These are phyloP conservation scores for Drosophila borealis DNA, from an alignment of 2,888 invertebrate genomes.

Conservation along the genomic window DNA sequence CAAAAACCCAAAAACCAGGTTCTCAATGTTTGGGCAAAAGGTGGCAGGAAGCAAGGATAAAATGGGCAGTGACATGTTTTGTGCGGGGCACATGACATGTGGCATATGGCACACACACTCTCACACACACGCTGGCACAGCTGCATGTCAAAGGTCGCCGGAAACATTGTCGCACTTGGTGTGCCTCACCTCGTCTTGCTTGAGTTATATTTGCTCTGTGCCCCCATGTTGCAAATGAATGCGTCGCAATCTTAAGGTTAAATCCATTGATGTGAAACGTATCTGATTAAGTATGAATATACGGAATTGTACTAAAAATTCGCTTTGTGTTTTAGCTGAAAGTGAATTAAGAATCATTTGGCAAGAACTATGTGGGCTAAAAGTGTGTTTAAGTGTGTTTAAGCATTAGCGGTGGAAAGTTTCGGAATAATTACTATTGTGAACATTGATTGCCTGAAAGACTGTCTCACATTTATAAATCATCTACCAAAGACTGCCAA, in stretches of 20 bases:
- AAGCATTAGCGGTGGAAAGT: not conserved
- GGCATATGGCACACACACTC: constrained; percentile 57
- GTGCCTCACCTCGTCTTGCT: constrained; percentile 1
- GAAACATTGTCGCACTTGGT: constrained; percentile 49
- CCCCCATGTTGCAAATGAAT: constrained; percentile 48
- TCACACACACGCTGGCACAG: constrained; percentile 43
- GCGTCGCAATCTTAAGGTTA: constrained; percentile 46
- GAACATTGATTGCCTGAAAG: too few species aligned
- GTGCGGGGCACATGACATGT: constrained; percentile 71
- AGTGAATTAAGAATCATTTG: too few species aligned
- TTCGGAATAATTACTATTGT: not conserved
- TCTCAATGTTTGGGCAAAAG: constrained; percentile 43
- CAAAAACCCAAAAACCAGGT: constrained; percentile 28
- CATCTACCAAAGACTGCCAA: too few species aligned
- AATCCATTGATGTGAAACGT: constrained; percentile 32
- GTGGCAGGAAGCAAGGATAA: constrained; percentile 72
- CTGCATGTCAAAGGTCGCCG: constrained; percentile 67
- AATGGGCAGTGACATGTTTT: constrained; percentile 76
- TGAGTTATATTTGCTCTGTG: constrained; percentile 18
- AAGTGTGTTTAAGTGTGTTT: too few species aligned
- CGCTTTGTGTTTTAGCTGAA: constrained; percentile 1
- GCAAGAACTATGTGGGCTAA: constrained; percentile 4
- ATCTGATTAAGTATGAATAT: constrained; percentile 28
- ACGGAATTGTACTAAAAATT: constrained; percentile 16
- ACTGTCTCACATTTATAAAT: too few species aligned